A percentile compares a stretch with the other conserved stretches of the same genome.
These are phyloP conservation scores for Teleogryllus oceanicus DNA, from an alignment of 2,888 invertebrate genomes.

Conservation along the genomic window DNA sequence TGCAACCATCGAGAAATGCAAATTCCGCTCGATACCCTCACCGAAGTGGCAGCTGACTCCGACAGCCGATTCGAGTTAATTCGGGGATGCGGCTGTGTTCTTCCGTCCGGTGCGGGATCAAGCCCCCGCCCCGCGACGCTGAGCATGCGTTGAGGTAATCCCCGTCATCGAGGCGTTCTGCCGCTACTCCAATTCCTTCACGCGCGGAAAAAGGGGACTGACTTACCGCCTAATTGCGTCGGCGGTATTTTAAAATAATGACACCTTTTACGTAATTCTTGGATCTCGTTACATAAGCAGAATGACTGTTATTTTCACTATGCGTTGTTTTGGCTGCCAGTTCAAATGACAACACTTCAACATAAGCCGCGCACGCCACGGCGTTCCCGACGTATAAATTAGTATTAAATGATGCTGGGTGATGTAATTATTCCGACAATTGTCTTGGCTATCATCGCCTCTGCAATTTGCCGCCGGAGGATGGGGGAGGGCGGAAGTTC, in stretches of 20 bases:
- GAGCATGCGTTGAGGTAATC: too few species aligned
- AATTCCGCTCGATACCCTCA: too few species aligned
- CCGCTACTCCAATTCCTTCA: too few species aligned
- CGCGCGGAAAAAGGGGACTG: background rate
- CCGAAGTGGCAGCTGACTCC: too few species aligned
- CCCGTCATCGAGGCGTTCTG: too few species aligned
- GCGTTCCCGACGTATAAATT: background rate
- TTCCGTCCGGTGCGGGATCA: too few species aligned
- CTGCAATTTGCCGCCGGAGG: background rate
- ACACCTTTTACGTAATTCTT: background rate
- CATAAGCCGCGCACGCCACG: background rate
- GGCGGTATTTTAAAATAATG: background rate
- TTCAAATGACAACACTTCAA: constrained; percentile 11
- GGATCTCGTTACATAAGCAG: background rate
- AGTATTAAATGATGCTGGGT: background rate
- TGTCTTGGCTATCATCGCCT: background rate
- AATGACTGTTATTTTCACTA: background rate
- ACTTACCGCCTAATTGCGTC: background rate
- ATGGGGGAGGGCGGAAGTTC: background rate
- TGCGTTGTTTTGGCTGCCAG: background rate
- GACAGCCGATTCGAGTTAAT: too few species aligned
- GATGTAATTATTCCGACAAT: constrained; percentile 9
- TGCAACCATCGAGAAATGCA: too few species aligned
- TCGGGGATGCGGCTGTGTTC: too few species aligned
- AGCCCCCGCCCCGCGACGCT: too few species aligned